Conservation (phyloP, 2,113 vertebrate genomes). For the Meleagris gallopavo region DNA sequence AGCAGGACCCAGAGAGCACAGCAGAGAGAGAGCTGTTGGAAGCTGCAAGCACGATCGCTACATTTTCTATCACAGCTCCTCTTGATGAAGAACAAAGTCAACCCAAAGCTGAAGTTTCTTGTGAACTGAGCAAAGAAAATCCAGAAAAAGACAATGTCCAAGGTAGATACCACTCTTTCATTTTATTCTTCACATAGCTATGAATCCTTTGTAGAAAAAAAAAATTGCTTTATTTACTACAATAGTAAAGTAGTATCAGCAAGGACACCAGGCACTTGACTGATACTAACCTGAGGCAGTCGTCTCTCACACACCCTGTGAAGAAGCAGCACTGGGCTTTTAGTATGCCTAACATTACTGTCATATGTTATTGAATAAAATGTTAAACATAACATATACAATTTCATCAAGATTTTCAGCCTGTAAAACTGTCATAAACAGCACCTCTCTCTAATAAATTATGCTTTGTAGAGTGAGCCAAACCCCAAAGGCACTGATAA, state of each 20-base stretch:
- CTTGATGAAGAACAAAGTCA: constrained; percentile 20
- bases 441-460: not conserved
- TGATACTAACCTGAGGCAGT: not conserved
- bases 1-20: not conserved
- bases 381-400: not conserved
- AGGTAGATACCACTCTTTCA: constrained; percentile 26
- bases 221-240: not conserved
- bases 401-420: constrained; percentile 30
- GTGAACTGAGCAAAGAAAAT: constrained; percentile 11
- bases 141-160: not conserved
- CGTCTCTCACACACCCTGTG: not conserved
- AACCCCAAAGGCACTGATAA: constrained; percentile 16
- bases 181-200: not conserved
- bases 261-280: not conserved
- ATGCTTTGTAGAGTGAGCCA: constrained; percentile 13
- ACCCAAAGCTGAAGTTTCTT: not conserved
- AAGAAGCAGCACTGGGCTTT: not conserved
- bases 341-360: not conserved
- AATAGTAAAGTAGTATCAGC: not conserved
- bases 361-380: constrained; percentile 20
- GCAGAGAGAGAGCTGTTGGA: not conserved
- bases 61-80: not conserved
- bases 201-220: not conserved
- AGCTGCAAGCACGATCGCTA: not conserved
- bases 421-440: constrained; percentile 9